These are phyloP conservation scores for Hylaea fasciaria DNA, from an alignment of 2,888 invertebrate genomes.

Conservation along the genomic window DNA sequence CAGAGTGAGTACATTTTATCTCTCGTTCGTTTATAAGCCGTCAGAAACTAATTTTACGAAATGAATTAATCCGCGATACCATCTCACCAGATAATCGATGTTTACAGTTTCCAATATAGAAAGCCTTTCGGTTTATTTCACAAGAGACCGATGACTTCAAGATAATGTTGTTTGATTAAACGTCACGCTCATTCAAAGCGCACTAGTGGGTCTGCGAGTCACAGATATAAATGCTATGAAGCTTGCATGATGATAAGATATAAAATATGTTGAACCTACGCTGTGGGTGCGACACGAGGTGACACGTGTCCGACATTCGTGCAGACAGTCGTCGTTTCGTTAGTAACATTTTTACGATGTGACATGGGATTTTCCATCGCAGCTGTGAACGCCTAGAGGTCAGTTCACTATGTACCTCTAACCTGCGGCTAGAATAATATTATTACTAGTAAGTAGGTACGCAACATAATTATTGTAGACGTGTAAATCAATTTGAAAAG, in stretches of 20 bases:
- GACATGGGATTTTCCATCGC: background rate
- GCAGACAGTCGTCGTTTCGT: slow-evolving; percentile 8
- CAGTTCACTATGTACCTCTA: too few relatives aligned
- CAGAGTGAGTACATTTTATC: background rate
- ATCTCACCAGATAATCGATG: slow-evolving; percentile 11
- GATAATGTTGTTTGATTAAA: slow-evolving; percentile 7
- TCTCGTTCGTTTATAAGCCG: slow-evolving; percentile 5
- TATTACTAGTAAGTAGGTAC: background rate
- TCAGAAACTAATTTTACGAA: slow-evolving; percentile 23
- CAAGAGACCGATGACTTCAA: background rate
- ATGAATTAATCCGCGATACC: slow-evolving; percentile 18
- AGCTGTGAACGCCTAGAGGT: background rate
- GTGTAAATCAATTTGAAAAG: too few relatives aligned
- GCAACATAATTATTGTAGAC: too few relatives aligned
- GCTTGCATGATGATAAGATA: slow-evolving; percentile 13
- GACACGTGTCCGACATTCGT: slow-evolving; percentile 6
- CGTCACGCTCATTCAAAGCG: slow-evolving; percentile 11
- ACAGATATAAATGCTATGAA: background rate
- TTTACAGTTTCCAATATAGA: slow-evolving; percentile 16
- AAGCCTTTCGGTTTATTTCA: background rate
- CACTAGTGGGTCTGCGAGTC: slow-evolving; percentile 6
- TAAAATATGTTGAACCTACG: slow-evolving; percentile 3
- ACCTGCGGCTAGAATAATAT: too few relatives aligned
- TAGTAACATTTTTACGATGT: slow-evolving; percentile 2
- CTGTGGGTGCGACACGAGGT: slow-evolving; percentile 2